Evolutionary conservation across 1,140 invertebrate species (phyloP), one percentile per base, ranked within the genome.

Genomic region (Lepidostoma basale): DNA sequence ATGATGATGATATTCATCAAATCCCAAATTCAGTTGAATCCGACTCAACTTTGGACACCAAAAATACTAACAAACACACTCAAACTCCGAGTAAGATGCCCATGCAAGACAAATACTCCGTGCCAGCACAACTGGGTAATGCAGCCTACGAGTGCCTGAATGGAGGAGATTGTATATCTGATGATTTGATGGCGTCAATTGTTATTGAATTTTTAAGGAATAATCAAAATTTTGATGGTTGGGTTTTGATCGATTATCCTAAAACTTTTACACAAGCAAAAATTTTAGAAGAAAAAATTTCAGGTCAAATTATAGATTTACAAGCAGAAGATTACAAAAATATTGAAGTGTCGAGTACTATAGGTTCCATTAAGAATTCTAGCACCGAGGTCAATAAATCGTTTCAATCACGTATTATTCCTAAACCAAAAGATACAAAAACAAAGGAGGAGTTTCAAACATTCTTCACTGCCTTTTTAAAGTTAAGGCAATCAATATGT

Each of bases 171-270:
- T 74, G 78, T 22, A 74, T 88, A 40, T 81, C 81, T 20, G 84
- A 87, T 74, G 76, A 84, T 69, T 75, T 88, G 8, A 62, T 84
- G 28, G 79, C 83, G 0, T 81, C 81, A 16, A 85, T 86, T 74
- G 75, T 89, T 54, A 76, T 87, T 1, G 86, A 88, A 71, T 88
- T 88, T 74, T 68, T 89, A 16, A 85, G 83, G 76, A 77, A 78
- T 28, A 74, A 85, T 30, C 49, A 72, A 3, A 69, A 82, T 66
- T 79, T 83, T 33, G 74, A 83, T 49, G 87, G 88, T 3, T 89
- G 87, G 82, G 84, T 84, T 33, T 78, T 89, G 18, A 76, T 88
- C 54, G 86, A 89, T 74, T 89, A 85, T 76, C 88, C 88, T 1
- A 81, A 79, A 59, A 83, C 76, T 18, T 84, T 85, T 59, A 74